Evolutionary conservation across 2,888 invertebrate genomes (phyloP), one percentile per base, ranked within the genome.

Genomic region (Gastracanthus pulcherrimus): DNA sequence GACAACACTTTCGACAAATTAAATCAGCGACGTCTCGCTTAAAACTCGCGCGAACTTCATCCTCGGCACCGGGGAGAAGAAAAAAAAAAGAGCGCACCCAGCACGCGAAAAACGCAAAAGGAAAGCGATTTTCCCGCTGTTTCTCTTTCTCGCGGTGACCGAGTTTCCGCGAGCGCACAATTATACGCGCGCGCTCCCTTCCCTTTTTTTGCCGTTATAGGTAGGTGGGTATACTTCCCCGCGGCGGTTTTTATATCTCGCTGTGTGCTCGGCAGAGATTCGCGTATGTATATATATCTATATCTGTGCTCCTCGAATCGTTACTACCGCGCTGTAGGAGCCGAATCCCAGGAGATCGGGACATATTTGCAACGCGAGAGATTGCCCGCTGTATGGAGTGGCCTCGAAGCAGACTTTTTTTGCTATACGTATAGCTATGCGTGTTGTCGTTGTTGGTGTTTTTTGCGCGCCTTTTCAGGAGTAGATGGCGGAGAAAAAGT

Each of bases 101-200:
- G 19, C n/a, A 58, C 36, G 23, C 51, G 36, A 23, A n/a, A 67
- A 31, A 23, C 69, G 26, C 38, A 76, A 67, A 76, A 62, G 67
- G 38, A 45, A 70, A 77, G 31, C 66, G 41, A 55, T 76, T 62
- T 64, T 34, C 48, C 29, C 69, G 36, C 29, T 48, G 51, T 60
- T 72, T 13, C 76, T 58, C 41, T 31, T 16, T 60, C 41, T 55
- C 34, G 11, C 34, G 69, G 48, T 81, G 76, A 72, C 81, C 77
- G 69, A 74, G 67, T 81, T 81, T 74, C 48, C 55, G 62, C 62
- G 34, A 16, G 45, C 48, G 71, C 76, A 69, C 81, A 74, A 81
- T 74, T 81, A 69, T 62, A 26, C 77, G 9, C 23, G 0, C 26
- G 1, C 45, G 41, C 38, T 6, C 6, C 41, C 6, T 62, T 26